Conservation (phyloP, 1,140 invertebrate genomes). For the Solenopsis fugax region DNA sequence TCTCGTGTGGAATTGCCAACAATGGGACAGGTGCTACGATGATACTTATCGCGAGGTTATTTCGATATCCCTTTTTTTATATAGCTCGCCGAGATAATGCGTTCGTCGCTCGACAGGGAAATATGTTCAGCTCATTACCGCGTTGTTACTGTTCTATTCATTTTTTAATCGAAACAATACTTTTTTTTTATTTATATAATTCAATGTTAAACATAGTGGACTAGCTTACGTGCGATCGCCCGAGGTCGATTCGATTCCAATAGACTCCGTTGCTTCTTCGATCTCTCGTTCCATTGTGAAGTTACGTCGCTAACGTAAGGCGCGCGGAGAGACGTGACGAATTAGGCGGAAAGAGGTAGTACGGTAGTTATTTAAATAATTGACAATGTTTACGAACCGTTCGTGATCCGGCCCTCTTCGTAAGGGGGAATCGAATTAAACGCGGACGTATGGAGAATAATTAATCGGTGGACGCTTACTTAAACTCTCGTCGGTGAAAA, state of each 20-base stretch:
- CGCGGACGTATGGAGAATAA: slow-evolving; percentile 85
- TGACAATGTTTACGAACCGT: slow-evolving; percentile 85
- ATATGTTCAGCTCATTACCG: background rate
- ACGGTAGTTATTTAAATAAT: slow-evolving; percentile 85
- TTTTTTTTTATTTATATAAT: slow-evolving; percentile 5
- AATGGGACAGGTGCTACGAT: slow-evolving; percentile 73
- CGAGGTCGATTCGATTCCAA: background rate
- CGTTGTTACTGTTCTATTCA: background rate
- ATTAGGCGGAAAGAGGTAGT: slow-evolving; percentile 69
- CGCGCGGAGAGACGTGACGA: slow-evolving; percentile 62
- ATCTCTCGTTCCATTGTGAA: background rate
- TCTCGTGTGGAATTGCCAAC: slow-evolving; percentile 62
- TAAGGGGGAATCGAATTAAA: slow-evolving; percentile 81
- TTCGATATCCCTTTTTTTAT: slow-evolving; percentile 17
- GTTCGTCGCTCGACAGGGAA: background rate
- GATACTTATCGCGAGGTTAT: slow-evolving; percentile 43
- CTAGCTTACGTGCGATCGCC: background rate
- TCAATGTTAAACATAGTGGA: background rate
- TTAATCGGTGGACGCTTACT: slow-evolving; percentile 82
- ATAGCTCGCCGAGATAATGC: background rate
- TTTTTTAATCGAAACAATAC: background rate
- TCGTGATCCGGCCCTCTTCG: slow-evolving; percentile 57
- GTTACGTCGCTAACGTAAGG: slow-evolving; percentile 60
- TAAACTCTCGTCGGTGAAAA: slow-evolving; percentile 76
- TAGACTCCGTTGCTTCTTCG: background rate